Percentiles rank a stretch among this genome's conserved stretches.
Conservation (phyloP, 2,113 vertebrate species). For the Cinclus mexicanus region DNA sequence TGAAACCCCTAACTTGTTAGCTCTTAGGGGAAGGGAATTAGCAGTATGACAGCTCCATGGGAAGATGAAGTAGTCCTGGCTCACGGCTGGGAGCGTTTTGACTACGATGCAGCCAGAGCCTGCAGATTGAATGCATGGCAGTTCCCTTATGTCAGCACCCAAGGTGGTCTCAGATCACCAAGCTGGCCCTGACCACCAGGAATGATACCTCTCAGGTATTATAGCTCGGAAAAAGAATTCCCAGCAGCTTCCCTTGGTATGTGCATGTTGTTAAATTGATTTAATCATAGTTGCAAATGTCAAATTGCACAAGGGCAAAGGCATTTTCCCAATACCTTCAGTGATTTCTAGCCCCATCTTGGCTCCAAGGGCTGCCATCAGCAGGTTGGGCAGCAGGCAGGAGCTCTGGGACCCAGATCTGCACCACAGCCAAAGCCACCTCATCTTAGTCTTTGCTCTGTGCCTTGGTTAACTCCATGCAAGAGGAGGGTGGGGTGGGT, state of each 20-base stretch:
- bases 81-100: not conserved
- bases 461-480: not conserved
- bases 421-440: not conserved
- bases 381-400: not conserved
- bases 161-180: not conserved
- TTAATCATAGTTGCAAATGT: not conserved
- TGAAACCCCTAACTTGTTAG: not conserved
- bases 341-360: not conserved
- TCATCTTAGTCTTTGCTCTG: not conserved
- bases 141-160: rapidly evolving
- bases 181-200: not conserved
- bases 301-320: not conserved
- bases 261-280: not conserved
- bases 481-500: not conserved
- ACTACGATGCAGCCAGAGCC: not conserved
- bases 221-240: not conserved
- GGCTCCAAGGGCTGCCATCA: not conserved
- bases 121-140: not conserved
- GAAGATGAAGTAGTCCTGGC: not conserved
- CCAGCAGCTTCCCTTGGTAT: not conserved
- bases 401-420: not conserved
- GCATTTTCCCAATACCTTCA: not conserved
- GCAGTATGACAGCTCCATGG: not conserved
- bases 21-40: not conserved
- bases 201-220: not conserved